A percentile compares a stretch with the other conserved stretches of the same genome.
phyloP scores from a whole-genome alignment of 2,888 invertebrate species.

The Pomacea canaliculata region DNA sequence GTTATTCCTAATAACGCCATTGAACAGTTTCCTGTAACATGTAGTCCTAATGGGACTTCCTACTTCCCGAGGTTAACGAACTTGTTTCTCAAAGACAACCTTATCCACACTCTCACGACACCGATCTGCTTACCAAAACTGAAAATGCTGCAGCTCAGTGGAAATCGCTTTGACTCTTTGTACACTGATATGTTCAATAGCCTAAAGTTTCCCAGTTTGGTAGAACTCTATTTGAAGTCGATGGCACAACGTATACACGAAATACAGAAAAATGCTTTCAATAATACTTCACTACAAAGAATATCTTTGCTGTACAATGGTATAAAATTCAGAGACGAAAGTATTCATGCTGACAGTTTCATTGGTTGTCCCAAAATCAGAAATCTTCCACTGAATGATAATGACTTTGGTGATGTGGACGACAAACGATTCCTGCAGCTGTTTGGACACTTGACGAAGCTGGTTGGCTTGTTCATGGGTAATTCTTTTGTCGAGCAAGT shows the following conservation, averaged over 20 bases:
- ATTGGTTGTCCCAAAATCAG: slow-evolving; percentile 5
- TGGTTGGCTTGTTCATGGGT: slow-evolving; percentile 19
- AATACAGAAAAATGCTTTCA: slow-evolving; percentile 17
- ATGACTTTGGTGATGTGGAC: not conserved
- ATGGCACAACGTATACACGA: not conserved
- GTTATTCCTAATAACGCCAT: slow-evolving; percentile 21
- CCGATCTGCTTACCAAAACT: slow-evolving; percentile 16
- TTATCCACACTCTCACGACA: not conserved
- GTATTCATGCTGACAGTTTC: slow-evolving; percentile 7
- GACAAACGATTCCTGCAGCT: slow-evolving; percentile 10
- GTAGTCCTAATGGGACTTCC: not conserved
- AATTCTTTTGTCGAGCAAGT: not conserved
- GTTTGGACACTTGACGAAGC: slow-evolving; percentile 10
- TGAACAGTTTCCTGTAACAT: slow-evolving; percentile 15
- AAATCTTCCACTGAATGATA: slow-evolving; percentile 19
- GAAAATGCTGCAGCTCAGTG: not conserved
- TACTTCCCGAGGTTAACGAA: slow-evolving; percentile 13
- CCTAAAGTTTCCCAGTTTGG: not conserved
- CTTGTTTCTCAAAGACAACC: slow-evolving; percentile 8
- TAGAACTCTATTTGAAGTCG: slow-evolving; percentile 1
- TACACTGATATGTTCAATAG: not conserved
- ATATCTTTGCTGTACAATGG: slow-evolving; percentile 9
- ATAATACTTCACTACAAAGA: not conserved
- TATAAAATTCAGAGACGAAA: not conserved
- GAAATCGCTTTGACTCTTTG: slow-evolving; percentile 12